Percentiles rank a stretch among this genome's conserved stretches.
Evolutionary conservation across 2,113 vertebrate species (phyloP).

Genomic region (Guaruba guarouba): DNA sequence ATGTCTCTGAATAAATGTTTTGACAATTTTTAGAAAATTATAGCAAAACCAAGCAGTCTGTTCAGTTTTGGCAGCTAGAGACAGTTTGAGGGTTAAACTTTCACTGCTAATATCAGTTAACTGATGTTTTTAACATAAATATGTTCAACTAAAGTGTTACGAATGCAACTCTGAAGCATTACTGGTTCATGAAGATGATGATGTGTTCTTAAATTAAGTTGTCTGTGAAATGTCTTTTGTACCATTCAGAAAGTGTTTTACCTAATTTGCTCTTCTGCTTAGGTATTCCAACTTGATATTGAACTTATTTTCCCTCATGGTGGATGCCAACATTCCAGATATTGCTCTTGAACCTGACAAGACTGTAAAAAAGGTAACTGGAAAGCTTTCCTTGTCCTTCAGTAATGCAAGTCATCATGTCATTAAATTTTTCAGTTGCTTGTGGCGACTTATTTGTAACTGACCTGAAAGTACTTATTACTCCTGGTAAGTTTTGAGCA

Average conservation of each 20-base stretch:
- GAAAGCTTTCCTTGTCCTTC: not conserved
- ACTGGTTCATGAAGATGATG: not conserved
- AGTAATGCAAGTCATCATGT: not conserved
- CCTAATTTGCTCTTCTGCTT: not conserved
- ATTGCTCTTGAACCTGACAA: slow-evolving; percentile 98
- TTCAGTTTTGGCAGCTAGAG: not conserved
- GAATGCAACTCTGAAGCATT: not conserved
- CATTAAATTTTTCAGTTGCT: not conserved
- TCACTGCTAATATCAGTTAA: not conserved
- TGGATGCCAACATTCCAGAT: slow-evolving; percentile 98
- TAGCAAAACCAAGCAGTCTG: not conserved
- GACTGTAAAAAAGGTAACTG: slow-evolving; percentile 93
- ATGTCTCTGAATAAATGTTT: not conserved
- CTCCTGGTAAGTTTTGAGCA: not conserved
- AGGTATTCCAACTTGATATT: slow-evolving; percentile 98
- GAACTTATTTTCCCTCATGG: slow-evolving; percentile 98
- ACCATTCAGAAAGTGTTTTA: not conserved
- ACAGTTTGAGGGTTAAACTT: not conserved
- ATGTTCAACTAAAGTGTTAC: not conserved
- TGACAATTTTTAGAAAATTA: not conserved
- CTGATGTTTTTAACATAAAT: not conserved
- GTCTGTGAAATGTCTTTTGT: not conserved
- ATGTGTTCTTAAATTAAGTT: not conserved
- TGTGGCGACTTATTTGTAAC: not conserved
- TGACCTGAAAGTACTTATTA: not conserved